Evolutionary conservation across 2,888 invertebrate genomes (phyloP).

Genomic region (Epinotia bilunana): DNA sequence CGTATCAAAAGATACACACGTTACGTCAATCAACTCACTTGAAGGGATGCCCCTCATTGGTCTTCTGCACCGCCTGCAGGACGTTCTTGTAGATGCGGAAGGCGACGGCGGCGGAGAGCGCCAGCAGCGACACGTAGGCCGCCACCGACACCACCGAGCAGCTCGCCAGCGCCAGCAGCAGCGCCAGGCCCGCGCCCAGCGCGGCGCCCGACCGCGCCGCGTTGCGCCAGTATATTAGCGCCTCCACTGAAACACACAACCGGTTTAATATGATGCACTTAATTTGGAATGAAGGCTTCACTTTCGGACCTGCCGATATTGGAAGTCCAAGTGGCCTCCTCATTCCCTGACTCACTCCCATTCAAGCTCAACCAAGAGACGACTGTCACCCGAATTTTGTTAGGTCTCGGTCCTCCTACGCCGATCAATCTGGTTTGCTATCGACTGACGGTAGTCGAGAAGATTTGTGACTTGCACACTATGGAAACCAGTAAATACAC

Average conservation of each 20-base stretch:
- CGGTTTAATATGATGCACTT: not conserved
- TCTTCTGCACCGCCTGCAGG: constrained; percentile 98
- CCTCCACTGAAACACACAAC: constrained; percentile 89
- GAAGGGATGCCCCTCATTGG: constrained; percentile 98
- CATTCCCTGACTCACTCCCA: not conserved
- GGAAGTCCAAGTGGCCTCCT: not conserved
- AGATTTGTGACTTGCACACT: not conserved
- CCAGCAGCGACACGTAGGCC: constrained; percentile 95
- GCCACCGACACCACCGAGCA: constrained; percentile 98
- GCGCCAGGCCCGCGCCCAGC: constrained; percentile 94
- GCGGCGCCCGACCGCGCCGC: constrained; percentile 97
- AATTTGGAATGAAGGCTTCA: not conserved
- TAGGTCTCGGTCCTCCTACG: not conserved
- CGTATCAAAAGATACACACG: no score
- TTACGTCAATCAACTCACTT: constrained; percentile 87
- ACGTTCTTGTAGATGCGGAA: constrained; percentile 99
- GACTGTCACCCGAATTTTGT: not conserved
- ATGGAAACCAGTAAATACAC: not conserved
- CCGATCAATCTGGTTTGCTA: not conserved
- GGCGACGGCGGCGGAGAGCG: constrained; percentile 93
- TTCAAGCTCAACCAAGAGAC: not conserved
- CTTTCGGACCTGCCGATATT: not conserved
- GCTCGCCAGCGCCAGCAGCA: constrained; percentile 96
- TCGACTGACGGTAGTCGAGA: not conserved
- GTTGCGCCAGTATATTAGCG: constrained; percentile 99